These are phyloP conservation scores for Oceanodroma tethys DNA, from an alignment of 2,113 vertebrate species.

Conservation along the genomic window DNA sequence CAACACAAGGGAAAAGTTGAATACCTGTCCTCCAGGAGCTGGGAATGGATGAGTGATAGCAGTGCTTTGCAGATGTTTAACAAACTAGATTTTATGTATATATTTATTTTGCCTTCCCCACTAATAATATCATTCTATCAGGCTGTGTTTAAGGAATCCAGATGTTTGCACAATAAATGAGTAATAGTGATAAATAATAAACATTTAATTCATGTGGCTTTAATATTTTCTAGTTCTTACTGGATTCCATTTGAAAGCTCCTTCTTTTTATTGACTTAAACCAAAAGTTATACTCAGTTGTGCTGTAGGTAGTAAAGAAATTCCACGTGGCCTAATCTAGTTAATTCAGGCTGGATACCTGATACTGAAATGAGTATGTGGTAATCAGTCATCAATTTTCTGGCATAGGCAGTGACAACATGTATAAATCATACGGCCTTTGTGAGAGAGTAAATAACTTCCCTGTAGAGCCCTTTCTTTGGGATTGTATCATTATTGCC, in stretches of 20 bases:
- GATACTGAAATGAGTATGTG: background rate
- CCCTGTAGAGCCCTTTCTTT: background rate
- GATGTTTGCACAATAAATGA: background rate
- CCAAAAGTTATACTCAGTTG: background rate
- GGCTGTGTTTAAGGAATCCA: background rate
- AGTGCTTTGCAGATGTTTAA: background rate
- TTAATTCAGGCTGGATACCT: slow-evolving; percentile 25
- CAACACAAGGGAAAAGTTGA: background rate
- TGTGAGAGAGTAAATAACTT: background rate
- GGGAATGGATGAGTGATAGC: background rate
- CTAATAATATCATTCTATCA: background rate
- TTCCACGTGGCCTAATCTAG: background rate
- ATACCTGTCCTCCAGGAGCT: background rate
- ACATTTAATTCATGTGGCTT: background rate
- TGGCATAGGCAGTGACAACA: slow-evolving; percentile 1
- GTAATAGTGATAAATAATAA: background rate
- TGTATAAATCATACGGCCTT: background rate
- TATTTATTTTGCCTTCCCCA: background rate
- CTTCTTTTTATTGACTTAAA: background rate
- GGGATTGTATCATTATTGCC: background rate
- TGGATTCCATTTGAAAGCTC: background rate
- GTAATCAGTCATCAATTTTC: slow-evolving; percentile 9
- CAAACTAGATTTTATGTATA: background rate
- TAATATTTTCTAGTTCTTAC: background rate
- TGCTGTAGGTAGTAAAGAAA: background rate